phyloP scores from a whole-genome alignment of 30 jellyfish, hydroid and myxozoan species.

The Hydractinia symbiolongicarpus region DNA sequence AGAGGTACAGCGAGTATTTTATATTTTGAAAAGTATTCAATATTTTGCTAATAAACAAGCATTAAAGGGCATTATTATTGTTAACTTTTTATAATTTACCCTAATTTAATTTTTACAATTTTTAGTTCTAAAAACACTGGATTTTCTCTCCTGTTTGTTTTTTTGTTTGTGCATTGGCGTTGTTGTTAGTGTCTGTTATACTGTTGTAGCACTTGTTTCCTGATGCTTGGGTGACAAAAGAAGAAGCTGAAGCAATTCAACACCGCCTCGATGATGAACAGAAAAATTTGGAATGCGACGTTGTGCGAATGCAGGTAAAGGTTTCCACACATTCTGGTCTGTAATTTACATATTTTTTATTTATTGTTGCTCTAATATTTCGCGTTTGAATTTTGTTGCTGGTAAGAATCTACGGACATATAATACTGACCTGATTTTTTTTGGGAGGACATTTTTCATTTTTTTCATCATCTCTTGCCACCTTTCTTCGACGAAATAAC shows the following conservation, averaged over 20 bases:
- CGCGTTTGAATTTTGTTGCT: too few relatives aligned
- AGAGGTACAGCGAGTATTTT: conserved; percentile 22
- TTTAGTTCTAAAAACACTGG: too few relatives aligned
- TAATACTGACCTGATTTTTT: too few relatives aligned
- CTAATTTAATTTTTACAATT: too few relatives aligned
- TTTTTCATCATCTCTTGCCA: too few relatives aligned
- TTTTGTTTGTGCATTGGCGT: too few relatives aligned
- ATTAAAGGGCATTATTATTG: background rate
- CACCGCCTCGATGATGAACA: conserved; percentile 66
- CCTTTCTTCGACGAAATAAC: too few relatives aligned
- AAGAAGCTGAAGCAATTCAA: conserved; percentile 66
- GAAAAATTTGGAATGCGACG: conserved; percentile 41
- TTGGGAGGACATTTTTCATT: too few relatives aligned
- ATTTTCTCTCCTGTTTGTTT: too few relatives aligned
- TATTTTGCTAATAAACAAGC: background rate
- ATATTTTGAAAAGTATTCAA: background rate
- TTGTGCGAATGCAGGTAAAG: conserved; percentile 8
- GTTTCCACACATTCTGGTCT: background rate
- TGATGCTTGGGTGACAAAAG: conserved; percentile 62
- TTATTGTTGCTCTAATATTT: background rate
- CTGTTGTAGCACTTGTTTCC: conserved; percentile 66
- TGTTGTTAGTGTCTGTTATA: too few relatives aligned
- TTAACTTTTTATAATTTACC: background rate
- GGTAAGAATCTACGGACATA: too few relatives aligned
- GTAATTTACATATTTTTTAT: background rate